Base-by-base conservation (phyloP, 2,797 vertebrate genomes). In the Acanthornis magna region DNA sequence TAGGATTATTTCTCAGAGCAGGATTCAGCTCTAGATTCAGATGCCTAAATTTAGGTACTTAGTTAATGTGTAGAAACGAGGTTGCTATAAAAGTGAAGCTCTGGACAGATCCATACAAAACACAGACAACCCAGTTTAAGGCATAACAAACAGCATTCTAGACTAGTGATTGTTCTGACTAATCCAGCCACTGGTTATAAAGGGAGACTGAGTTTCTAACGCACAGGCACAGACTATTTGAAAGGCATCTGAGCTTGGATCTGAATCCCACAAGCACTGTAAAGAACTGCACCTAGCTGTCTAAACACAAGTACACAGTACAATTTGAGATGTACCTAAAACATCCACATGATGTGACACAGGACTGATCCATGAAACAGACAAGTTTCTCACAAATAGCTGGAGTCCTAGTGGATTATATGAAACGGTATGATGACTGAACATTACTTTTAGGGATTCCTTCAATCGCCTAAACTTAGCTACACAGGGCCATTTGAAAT, bases 1-100 rank as follows among this genome's bases (percentile, higher is more conserved):
- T 76, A 13, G 50, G 29, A 92, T 84, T 93, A 92, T 85, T 90
- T 91, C 68, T 95, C 54, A 74, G 38, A 71, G 50, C 14, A 88
- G 38, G 34, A 83, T 71, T 76, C 85, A 73, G 43, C 14, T 73
- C 63, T 54, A 47, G n/a, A 82, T 66, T 60, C 36, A 85, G 57
- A 90, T 34, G 54, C 6, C 63, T 87, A 77, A 58, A 85, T 73
- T 74, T 75, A 87, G 58, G n/a, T 74, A 67, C 42, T 38, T 57
- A 75, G 34, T 22, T 65, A 47, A 54, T 10, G 9, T n/a, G 21
- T 36, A 82, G 78, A 79, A 81, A 60, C 15, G 16, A 54, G 89
- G 27, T 11, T 61, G 54, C 27, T 65, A 20, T 66, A 58, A 42
- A 25, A 72, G 16, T 10, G 43, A 79, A 73, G 55, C 19, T 63